Percentiles rank a stretch among this genome's conserved stretches.
Evolutionary conservation across 2,888 invertebrate species (phyloP).

Genomic region (Noctua pronuba): DNA sequence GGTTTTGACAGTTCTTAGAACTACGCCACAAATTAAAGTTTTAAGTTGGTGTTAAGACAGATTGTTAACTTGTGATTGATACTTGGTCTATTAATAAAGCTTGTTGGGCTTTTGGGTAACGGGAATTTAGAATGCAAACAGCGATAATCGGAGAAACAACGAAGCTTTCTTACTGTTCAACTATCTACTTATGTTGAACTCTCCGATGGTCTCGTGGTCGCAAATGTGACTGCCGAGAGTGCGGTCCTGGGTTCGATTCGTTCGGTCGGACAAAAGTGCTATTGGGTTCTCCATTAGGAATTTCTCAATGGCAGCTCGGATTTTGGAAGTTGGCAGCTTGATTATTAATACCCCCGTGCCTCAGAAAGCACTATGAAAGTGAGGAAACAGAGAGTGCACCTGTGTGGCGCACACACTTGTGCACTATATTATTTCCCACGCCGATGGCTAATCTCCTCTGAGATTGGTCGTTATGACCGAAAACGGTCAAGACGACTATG

Average conservation of each 20-base stretch:
- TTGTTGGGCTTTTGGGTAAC: conserved; percentile 20
- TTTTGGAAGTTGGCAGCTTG: neutral
- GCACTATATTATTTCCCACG: too few species aligned
- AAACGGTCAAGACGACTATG: neutral
- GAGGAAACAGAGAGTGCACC: neutral
- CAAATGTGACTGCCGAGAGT: too few species aligned
- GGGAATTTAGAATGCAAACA: neutral
- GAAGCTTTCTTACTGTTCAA: neutral
- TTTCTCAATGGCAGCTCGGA: neutral
- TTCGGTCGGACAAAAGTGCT: neutral
- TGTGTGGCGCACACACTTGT: too few species aligned
- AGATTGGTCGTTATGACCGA: neutral
- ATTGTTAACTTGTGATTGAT: conserved; percentile 27
- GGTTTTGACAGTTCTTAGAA: conserved; percentile 44
- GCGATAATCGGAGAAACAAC: too few species aligned
- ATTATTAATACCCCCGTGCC: neutral
- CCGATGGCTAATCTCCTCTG: too few species aligned
- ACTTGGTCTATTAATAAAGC: conserved; percentile 11
- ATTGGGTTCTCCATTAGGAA: neutral
- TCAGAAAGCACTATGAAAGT: neutral
- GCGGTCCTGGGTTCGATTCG: neutral
- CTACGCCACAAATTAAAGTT: conserved; percentile 17
- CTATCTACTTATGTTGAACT: neutral
- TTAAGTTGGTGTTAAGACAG: conserved; percentile 8
- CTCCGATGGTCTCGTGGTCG: neutral